Evolutionary conservation across 2,888 invertebrate genomes (phyloP).

Genomic region (Steromphala cineraria): DNA sequence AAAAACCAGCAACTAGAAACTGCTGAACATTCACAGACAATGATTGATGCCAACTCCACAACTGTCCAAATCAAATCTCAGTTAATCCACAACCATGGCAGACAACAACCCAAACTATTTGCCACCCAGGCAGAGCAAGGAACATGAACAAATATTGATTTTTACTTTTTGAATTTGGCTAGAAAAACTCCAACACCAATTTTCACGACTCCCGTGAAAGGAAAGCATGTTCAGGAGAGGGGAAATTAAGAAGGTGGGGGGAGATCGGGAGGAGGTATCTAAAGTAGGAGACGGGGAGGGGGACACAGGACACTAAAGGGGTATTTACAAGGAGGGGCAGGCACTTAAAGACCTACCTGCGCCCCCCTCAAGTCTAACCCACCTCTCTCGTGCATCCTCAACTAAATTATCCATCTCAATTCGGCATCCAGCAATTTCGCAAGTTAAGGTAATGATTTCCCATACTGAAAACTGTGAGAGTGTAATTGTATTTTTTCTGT

Average conservation of each 20-base stretch:
- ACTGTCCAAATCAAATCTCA: background rate
- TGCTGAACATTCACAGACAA: background rate
- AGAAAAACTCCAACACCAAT: background rate
- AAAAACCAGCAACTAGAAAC: no score
- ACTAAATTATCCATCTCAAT: conserved; percentile 13
- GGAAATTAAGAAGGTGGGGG: no score
- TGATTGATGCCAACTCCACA: background rate
- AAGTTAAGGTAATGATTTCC: conserved; percentile 17
- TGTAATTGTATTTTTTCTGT: conserved; percentile 19
- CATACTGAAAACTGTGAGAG: conserved; percentile 20
- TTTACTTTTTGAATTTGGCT: background rate
- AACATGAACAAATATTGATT: conserved; percentile 8
- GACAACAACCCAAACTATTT: background rate
- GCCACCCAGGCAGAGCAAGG: background rate
- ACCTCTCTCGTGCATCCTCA: background rate
- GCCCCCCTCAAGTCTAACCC: background rate
- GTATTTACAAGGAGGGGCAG: background rate
- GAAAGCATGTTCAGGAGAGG: no score
- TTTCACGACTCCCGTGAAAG: no score
- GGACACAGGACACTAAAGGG: background rate
- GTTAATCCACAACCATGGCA: background rate
- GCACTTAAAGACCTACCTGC: background rate
- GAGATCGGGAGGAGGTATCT: no score
- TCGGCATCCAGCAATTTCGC: conserved; percentile 10
- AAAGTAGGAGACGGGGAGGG: background rate